phyloP scores from a whole-genome alignment of 2,888 invertebrate genomes.

The Ectropis crepuscularia region DNA sequence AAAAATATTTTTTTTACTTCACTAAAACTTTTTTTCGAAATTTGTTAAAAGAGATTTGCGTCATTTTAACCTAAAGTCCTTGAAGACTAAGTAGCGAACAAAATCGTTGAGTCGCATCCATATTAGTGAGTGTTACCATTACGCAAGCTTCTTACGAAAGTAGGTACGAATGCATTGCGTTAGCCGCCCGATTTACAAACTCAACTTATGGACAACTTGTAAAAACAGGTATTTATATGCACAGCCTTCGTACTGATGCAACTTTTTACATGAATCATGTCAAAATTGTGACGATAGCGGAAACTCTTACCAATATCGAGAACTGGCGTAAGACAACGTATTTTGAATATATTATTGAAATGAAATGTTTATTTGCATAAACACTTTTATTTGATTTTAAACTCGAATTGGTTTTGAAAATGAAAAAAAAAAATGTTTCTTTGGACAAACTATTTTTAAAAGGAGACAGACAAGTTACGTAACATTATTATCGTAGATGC shows the following conservation, averaged over 20 bases:
- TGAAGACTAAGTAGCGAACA: neutral
- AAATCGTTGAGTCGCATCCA: neutral
- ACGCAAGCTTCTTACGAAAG: constrained; percentile 37
- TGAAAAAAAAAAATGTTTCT: too few species aligned
- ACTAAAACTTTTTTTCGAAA: too few species aligned
- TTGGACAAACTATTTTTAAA: too few species aligned
- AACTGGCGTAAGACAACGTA: too few species aligned
- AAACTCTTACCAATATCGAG: neutral
- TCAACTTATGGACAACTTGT: constrained; percentile 29
- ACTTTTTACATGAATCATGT: constrained; percentile 11
- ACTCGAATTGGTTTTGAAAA: too few species aligned
- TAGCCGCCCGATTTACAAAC: constrained; percentile 16
- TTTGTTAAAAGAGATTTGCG: too few species aligned
- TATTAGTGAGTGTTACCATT: constrained; percentile 24
- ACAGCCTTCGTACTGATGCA: constrained; percentile 13
- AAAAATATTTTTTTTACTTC: too few species aligned
- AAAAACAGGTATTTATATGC: constrained; percentile 37
- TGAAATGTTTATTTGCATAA: too few species aligned
- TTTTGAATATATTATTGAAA: too few species aligned
- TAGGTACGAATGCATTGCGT: constrained; percentile 26
- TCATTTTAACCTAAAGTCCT: neutral
- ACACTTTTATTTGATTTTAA: too few species aligned
- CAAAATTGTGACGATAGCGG: constrained; percentile 4
- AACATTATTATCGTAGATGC: too few species aligned
- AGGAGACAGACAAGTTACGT: too few species aligned